Base-by-base conservation (phyloP, 2,113 vertebrate species). In the Esox niger region DNA sequence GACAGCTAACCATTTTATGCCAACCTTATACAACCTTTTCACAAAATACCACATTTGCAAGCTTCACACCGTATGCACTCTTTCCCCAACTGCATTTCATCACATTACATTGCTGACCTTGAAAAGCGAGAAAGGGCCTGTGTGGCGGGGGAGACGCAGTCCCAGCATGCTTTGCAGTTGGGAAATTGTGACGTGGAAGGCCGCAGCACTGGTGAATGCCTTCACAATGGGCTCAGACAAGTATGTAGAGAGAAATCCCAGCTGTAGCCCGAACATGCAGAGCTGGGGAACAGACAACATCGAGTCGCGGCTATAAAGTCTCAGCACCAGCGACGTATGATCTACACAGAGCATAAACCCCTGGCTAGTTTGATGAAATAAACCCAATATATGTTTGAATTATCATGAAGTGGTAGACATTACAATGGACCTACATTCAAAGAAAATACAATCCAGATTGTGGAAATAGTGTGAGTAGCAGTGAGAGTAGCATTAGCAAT, bases 181-280 rank as follows among this genome's bases (percentile, higher is more conserved):
- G 0, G 95, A 96, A 72, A 95, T 74, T 5, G 95, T 92, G 66
- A 97, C 95, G 15, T 96, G 95, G 80, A 95, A 91, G 47, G 95
- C 95, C 1, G 95, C 94, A 2, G 93, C 95, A 15, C 93, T 95
- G 73, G 94, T 96, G 82, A 97, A 94, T 15, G 95, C 95, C 79
- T 97, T 96, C 54, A 97, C 91, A 56, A 97, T 94, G 2, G 95
- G 95, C 72, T 97, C 95, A 0, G 95, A 95, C 80, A 97, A 66
- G 74, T 95, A 96, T 20, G 94, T 96, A 80, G 95, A 92, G 72
- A 97, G 92, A 85, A 94, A 92, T 30, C 95, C 95, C 68, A 97
- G 90, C 86, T 92, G 95, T 71, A 95, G 91, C 10, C 78, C 85
- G 74, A 95, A 96, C 95, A 97, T 97, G 54, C 85, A 91, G 33